Evolutionary conservation across 2,113 vertebrate species (phyloP), one percentile per base, ranked within the genome.

Genomic region (Alces alces): DNA sequence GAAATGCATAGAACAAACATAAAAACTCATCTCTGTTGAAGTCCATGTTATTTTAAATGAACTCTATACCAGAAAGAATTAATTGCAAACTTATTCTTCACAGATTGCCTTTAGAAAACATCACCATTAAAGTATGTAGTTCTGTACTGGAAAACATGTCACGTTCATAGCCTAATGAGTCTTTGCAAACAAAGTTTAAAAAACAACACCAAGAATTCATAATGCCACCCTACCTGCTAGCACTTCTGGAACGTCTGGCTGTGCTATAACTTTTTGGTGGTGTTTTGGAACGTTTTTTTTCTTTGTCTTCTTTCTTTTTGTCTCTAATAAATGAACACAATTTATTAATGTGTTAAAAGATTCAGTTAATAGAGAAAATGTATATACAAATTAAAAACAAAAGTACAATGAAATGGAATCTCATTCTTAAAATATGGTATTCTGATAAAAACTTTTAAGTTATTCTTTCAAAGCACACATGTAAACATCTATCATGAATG

Each of bases 261-360:
- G 99, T 99, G 99, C 99, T 99, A 97, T 99, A 99, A 98, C 99
- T 99, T 99, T 99, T 99, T 70, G 99, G 99, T 12, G 99, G 99
- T 15, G 99, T 99, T 99, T 99, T 99, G 5, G 99, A 99, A 79
- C 99, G 99, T 97, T 99, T 99, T 97, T 99, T 99, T 52, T 99
- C 99, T 97, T 99, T 99, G 64, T 99, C 99, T 98, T 99, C 99
- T 98, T 99, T 99, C 98, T 99, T 99, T 98, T 99, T 99, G 93
- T 99, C 99, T 99, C 99, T 99, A 97, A 57, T 30, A 89, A 58
- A 93, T 28, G 16, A 97, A 89, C 5, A 96, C 2, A 89, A 78
- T 54, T 87, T 61, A 73, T 86, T 45, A 89, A 70, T 52, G 16
- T 4, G 33, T 86, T 89, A 45, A 1, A 88, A 86, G 27, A 88